Conservation (phyloP, 1,140 invertebrate species). For the Leptestheria dahalacensis region DNA sequence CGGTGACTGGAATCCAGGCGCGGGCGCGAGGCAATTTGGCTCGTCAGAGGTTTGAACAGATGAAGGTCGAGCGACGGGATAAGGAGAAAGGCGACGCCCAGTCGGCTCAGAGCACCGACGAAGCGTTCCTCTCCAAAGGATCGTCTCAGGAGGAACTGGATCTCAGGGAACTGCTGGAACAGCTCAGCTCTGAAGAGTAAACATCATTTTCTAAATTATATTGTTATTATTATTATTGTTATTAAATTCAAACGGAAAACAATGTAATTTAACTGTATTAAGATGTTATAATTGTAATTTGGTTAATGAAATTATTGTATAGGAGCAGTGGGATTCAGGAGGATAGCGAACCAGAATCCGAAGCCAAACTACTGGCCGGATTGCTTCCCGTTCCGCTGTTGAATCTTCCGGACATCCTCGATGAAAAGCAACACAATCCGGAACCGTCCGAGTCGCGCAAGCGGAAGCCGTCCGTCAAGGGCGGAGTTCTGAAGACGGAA, state of each 20-base stretch:
- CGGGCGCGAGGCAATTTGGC: conserved; percentile 44
- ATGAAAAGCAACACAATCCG: not conserved
- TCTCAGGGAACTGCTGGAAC: conserved; percentile 18
- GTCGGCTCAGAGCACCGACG: conserved; percentile 28
- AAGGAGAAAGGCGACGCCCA: conserved; percentile 18
- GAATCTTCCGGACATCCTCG: not conserved
- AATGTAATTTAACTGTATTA: not conserved
- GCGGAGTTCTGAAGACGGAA: not conserved
- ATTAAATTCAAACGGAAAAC: no score
- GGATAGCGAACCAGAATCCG: conserved; percentile 34
- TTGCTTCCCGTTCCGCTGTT: not conserved
- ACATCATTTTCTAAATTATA: no score
- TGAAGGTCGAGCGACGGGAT: conserved; percentile 25
- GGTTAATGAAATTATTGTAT: conserved; percentile 1
- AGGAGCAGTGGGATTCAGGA: conserved; percentile 42
- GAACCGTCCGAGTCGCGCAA: not conserved
- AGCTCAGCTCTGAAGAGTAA: conserved; percentile 29
- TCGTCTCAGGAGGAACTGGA: conserved; percentile 40
- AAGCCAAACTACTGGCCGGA: conserved; percentile 5
- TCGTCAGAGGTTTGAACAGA: conserved; percentile 33
- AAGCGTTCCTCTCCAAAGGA: conserved; percentile 36
- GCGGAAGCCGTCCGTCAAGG: conserved; percentile 1
- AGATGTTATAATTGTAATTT: no score
- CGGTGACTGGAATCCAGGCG: conserved; percentile 53
- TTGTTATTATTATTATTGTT: no score